phyloP scores from a whole-genome alignment of 2,888 invertebrate species.

The Arge pagana region DNA sequence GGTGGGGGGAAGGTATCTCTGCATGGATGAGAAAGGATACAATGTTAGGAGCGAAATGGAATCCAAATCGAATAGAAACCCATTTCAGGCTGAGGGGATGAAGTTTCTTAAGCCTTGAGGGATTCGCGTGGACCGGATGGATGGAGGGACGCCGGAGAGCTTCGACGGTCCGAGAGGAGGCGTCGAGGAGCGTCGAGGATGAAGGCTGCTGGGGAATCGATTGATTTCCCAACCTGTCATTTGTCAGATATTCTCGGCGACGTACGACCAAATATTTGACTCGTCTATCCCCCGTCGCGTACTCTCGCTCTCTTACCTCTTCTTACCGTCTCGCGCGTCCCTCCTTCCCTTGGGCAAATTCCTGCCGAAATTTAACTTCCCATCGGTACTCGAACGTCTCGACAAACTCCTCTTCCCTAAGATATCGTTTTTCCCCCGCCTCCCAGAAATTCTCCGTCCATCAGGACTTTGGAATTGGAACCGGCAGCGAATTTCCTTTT shows the following conservation, averaged over 20 bases:
- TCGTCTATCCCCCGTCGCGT: slow-evolving; percentile 4
- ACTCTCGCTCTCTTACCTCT: no score
- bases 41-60: slow-evolving; percentile 21
- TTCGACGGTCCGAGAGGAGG: neutral
- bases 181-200: slow-evolving; percentile 16
- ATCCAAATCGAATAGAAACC: slow-evolving; percentile 20
- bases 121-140: slow-evolving; percentile 17
- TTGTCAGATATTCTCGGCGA: slow-evolving; percentile 17
- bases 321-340: no score
- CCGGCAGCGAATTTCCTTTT: no score
- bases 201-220: slow-evolving; percentile 20
- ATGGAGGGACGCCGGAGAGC: neutral
- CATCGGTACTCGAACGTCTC: no score
- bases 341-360: no score
- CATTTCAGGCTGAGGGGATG: slow-evolving; percentile 20
- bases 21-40: slow-evolving; percentile 16
- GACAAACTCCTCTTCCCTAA: no score
- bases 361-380: no score
- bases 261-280: slow-evolving; percentile 15
- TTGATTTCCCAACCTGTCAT: slow-evolving; percentile 20
- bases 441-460: no score
- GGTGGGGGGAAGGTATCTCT: no score
- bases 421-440: no score
- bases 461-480: no score
- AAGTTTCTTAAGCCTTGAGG: slow-evolving; percentile 22